Evolutionary conservation across 2,888 invertebrate species (phyloP), one percentile per base, ranked within the genome.

Genomic region (Megalurothrips usitatus): DNA sequence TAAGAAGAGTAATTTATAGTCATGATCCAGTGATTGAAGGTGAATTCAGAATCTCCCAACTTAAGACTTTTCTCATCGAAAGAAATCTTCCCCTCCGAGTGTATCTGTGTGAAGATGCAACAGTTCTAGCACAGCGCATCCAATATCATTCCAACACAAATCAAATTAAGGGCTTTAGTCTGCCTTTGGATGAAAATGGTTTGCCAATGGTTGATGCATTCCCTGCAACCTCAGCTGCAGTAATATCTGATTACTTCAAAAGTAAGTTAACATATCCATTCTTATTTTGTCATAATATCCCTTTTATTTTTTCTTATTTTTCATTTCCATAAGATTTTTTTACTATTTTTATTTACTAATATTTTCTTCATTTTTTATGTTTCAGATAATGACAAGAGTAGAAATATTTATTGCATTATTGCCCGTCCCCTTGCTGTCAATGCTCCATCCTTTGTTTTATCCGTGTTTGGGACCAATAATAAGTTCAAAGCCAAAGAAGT

Each of bases 381-480:
- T 80, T 79, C 81, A 52, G 82, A 81, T 58, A 78, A 52, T 63
- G 49, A 47, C 17, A 28, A 81, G 23, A 79, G 79, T 19, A 81
- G 79, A 47, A 58, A 83, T 81, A 82, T 81, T 47, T 82, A 83
- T 52, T 81, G 82, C 49, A 78, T 81, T 79, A 83, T 83, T 82
- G 84, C 83, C 12, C 83, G 83, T 81, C 81, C 83, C 23, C 58
- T 83, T 10, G 79, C 17, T 47, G 83, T 83, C 47, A 78, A 79
- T 47, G 78, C 80, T 34, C 82, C 83, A 80, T 75, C 83, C 78
- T 83, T 83, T 82, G 82, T 81, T 79, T 80, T 83, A 19, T 49
- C 79, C 14, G 80, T 84, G 34, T 83, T 83, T 81, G 83, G 82
- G 11, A 81, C 79, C 10, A 80, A 83, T 68, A 84, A 83, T 81